Percentiles rank a stretch among this genome's conserved stretches.
phyloP scores from a whole-genome alignment of 2,888 invertebrate genomes.

The Macaria notata region DNA sequence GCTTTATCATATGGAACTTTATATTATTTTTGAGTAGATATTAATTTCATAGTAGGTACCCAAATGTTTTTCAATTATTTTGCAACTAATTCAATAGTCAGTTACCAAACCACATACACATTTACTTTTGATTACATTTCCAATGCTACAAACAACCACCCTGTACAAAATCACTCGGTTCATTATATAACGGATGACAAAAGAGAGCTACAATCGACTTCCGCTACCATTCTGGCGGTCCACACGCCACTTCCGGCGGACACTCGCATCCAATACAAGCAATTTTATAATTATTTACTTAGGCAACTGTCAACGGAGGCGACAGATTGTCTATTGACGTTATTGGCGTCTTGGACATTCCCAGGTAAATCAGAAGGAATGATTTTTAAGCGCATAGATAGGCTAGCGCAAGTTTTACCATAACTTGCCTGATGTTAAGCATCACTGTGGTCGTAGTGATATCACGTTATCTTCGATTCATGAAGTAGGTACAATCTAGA shows the following conservation, averaged over 20 bases:
- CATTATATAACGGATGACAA: slow-evolving; percentile 29
- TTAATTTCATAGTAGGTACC: too few species aligned
- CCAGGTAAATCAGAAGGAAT: not conserved
- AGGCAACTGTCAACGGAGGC: not conserved
- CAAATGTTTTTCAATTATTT: too few species aligned
- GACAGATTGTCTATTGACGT: slow-evolving; percentile 11
- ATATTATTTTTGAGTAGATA: too few species aligned
- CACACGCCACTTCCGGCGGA: slow-evolving; percentile 14
- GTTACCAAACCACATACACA: too few species aligned
- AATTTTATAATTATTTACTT: not conserved
- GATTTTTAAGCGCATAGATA: not conserved
- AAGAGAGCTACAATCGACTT: slow-evolving; percentile 55
- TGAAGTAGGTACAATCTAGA: too few species aligned
- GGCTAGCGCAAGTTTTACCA: too few species aligned
- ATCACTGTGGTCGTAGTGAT: too few species aligned
- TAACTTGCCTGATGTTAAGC: too few species aligned
- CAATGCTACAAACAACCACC: slow-evolving; percentile 1
- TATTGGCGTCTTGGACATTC: not conserved
- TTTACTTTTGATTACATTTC: not conserved
- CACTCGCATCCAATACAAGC: slow-evolving; percentile 18
- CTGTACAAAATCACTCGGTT: slow-evolving; percentile 19
- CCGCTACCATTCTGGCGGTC: slow-evolving; percentile 39
- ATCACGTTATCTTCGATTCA: too few species aligned
- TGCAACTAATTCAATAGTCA: too few species aligned
- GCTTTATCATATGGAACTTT: too few species aligned